phyloP scores from a whole-genome alignment of 1,140 invertebrate species.

The Drosophila willistoni region DNA sequence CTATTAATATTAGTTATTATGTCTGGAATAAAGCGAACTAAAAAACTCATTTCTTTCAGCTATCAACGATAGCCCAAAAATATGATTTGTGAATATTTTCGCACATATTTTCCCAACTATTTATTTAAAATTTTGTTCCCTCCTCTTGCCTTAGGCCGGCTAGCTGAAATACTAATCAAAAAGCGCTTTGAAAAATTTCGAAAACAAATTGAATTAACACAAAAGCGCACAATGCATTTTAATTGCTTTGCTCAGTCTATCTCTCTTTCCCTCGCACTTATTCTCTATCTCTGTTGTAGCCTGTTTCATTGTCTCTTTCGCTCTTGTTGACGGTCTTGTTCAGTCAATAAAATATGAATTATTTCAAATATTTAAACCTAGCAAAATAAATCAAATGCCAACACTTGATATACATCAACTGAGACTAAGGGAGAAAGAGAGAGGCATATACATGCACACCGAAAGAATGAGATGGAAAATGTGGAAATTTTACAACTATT shows the following conservation, averaged over 20 bases:
- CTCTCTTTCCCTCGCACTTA: not conserved
- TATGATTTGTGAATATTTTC: not conserved
- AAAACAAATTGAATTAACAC: constrained; percentile 62
- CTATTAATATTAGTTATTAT: too few species aligned
- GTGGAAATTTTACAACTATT: constrained; percentile 40
- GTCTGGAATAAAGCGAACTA: too few species aligned
- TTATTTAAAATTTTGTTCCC: not conserved
- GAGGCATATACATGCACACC: not conserved
- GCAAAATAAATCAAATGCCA: constrained; percentile 74
- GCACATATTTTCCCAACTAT: not conserved
- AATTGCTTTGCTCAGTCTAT: constrained; percentile 42
- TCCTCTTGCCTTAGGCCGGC: not conserved
- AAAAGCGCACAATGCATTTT: constrained; percentile 52
- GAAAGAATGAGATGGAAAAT: constrained; percentile 9
- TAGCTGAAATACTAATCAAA: constrained; percentile 37
- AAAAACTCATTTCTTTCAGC: too few species aligned
- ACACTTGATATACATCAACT: constrained; percentile 55
- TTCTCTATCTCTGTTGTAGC: not conserved
- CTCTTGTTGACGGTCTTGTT: constrained; percentile 32
- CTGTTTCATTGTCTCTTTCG: not conserved
- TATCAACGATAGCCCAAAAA: too few species aligned
- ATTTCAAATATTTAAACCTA: constrained; percentile 70
- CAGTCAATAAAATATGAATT: constrained; percentile 77
- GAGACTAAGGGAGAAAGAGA: not conserved
- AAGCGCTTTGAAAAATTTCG: constrained; percentile 43